A percentile compares a stretch with the other conserved stretches of the same genome.
Evolutionary conservation across 1,140 invertebrate species (phyloP).

Genomic region (Acromyrmex echinatior): DNA sequence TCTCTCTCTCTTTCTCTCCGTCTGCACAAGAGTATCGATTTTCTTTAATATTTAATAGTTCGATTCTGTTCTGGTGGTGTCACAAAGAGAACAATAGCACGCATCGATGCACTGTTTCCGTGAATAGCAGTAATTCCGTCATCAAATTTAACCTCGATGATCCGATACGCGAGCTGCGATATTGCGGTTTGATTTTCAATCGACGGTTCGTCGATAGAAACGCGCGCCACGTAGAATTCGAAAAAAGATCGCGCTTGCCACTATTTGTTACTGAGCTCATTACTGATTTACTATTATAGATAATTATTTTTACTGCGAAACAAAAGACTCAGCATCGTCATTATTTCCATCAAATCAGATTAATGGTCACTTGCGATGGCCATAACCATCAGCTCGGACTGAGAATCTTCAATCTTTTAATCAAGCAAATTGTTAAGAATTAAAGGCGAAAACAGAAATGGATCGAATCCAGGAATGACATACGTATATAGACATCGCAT

Average conservation of each 20-base stretch:
- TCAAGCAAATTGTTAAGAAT: not conserved
- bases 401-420: constrained; percentile 56
- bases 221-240: not conserved
- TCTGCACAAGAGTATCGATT: constrained; percentile 35
- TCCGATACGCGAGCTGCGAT: constrained; percentile 39
- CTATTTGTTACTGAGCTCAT: constrained; percentile 18
- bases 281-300: not conserved
- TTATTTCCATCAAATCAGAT: constrained; percentile 41
- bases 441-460: constrained; percentile 47
- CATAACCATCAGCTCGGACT: not conserved
- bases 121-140: constrained; percentile 41
- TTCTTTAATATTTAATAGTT: constrained; percentile 56
- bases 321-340: not conserved
- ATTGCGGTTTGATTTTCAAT: constrained; percentile 61
- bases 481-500: constrained; percentile 42
- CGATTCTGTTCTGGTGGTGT: constrained; percentile 11
- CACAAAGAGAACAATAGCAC: constrained; percentile 46
- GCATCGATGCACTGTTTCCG: constrained; percentile 22
- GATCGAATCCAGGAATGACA: constrained; percentile 57
- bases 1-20: not conserved
- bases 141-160: constrained; percentile 52
- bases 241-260: constrained; percentile 24
- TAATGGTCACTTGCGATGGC: not conserved
- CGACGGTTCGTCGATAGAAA: not conserved
- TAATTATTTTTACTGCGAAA: constrained; percentile 50